Percentiles rank a stretch among this genome's conserved stretches.
Conservation (phyloP, 1,140 invertebrate genomes). For the Bombus waltoni region DNA sequence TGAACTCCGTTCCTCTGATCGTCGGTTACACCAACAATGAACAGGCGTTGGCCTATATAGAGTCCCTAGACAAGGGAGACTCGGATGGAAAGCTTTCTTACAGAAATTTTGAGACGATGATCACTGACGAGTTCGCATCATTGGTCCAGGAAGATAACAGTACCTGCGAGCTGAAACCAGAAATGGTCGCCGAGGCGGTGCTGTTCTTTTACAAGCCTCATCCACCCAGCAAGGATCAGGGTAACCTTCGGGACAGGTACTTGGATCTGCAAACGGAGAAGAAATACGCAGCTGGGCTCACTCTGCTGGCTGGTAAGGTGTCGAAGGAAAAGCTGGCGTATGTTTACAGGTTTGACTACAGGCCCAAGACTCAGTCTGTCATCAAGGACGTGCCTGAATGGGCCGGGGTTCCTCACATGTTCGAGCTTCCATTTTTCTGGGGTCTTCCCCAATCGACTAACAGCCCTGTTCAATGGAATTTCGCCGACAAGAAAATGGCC, state of each 20-base stretch:
- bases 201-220: conserved; percentile 89
- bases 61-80: conserved; percentile 83
- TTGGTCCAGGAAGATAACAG: conserved; percentile 84
- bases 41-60: conserved; percentile 85
- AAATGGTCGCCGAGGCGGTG: conserved; percentile 88
- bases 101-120: conserved; percentile 85
- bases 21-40: conserved; percentile 91
- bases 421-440: conserved; percentile 90
- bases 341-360: conserved; percentile 90
- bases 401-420: conserved; percentile 90
- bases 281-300: conserved; percentile 87
- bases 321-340: conserved; percentile 85
- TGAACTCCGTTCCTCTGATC: conserved; percentile 86
- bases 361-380: conserved; percentile 85
- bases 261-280: conserved; percentile 89
- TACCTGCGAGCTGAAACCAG: conserved; percentile 86
- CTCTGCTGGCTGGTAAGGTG: conserved; percentile 85
- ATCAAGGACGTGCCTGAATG: conserved; percentile 87
- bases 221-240: conserved; percentile 84
- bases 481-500: conserved; percentile 88
- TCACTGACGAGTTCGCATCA: conserved; percentile 83
- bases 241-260: conserved; percentile 84
- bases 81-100: conserved; percentile 82
- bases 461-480: conserved; percentile 86
- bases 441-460: conserved; percentile 86